Base-by-base conservation (phyloP, 2,888 invertebrate species). In the Euphydryas editha region DNA sequence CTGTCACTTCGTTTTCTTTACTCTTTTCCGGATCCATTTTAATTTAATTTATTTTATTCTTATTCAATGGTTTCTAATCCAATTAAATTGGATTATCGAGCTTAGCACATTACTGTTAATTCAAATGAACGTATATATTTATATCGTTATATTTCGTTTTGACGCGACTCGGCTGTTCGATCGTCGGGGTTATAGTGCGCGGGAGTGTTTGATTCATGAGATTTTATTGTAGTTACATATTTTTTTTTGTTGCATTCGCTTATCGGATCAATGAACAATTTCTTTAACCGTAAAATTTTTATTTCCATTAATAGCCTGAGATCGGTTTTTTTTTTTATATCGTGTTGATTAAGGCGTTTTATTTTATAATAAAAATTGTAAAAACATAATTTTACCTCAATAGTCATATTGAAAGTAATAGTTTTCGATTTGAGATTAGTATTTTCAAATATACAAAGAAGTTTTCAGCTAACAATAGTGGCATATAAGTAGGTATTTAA, bases 1-100 rank as follows among this genome's bases (percentile, higher is more conserved):
- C 91, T 1, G 85, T 83, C 81, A 90, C 90, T 78, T 88, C 88
- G 68, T 70, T 79, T 62, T 59, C 67, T 36, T 81, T 76, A 63
- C 84, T 88, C 75, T 91, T 92, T 73, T 91, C 90, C 0, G 82
- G 77, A 83, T 89, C 88, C 92, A 92, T 92, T 79, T 79, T 84
- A 42, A 67, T 70, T 71, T 55, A 44, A 6, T 5, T 44, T n/a
- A 55, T 62, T 30, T 11, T 37, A 21, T n/a, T 5, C 5, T 42
- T 57, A 21, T 21, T 15, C 8, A 47, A n/a, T 15, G n/a, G 42
- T n/a, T 6, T n/a, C n/a, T n/a, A n/a, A 17, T 49, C 1, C 42
- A 30, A 30, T 61, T 44, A 49, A n/a, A n/a, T 17, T 39, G 46
- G 17, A 37, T n/a, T 59, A 57, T 21, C 18, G 59, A n/a, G 13